A percentile compares a stretch with the other conserved stretches of the same genome.
phyloP scores from a whole-genome alignment of 1,140 invertebrate genomes.

The Oppia nitens region DNA sequence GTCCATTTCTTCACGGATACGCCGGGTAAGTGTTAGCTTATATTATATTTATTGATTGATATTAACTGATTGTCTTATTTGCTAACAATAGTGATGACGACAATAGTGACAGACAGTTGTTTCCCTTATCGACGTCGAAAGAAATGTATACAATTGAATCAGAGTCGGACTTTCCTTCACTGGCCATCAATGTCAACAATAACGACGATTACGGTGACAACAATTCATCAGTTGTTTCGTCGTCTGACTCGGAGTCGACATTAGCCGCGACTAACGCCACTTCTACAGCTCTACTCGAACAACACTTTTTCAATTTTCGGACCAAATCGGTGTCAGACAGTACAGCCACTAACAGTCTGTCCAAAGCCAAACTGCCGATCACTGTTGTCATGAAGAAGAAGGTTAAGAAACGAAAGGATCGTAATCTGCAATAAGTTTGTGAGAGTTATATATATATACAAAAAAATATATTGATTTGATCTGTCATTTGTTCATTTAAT shows the following conservation, averaged over 20 bases:
- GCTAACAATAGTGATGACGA: neutral
- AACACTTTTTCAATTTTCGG: neutral
- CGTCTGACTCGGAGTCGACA: neutral
- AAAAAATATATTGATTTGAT: too few relatives aligned
- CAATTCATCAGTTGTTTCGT: neutral
- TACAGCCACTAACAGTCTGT: slow-evolving; percentile 14
- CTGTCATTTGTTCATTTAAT: too few relatives aligned
- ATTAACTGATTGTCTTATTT: neutral
- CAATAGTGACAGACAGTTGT: too few relatives aligned
- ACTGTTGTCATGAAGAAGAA: neutral
- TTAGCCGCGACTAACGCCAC: neutral
- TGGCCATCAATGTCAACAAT: neutral
- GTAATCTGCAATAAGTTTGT: neutral
- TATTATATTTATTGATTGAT: neutral
- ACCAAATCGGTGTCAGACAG: neutral
- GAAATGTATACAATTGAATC: slow-evolving; percentile 17
- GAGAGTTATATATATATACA: too few relatives aligned
- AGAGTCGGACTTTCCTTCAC: slow-evolving; percentile 19
- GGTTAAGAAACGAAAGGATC: neutral
- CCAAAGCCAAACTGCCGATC: neutral
- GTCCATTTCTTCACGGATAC: slow-evolving; percentile 37
- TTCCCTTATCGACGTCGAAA: neutral
- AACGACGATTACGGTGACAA: neutral
- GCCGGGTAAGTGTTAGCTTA: slow-evolving; percentile 8
- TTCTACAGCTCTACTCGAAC: neutral